phyloP scores from a whole-genome alignment of 2,797 vertebrate genomes.

The Sphenodon punctatus region DNA sequence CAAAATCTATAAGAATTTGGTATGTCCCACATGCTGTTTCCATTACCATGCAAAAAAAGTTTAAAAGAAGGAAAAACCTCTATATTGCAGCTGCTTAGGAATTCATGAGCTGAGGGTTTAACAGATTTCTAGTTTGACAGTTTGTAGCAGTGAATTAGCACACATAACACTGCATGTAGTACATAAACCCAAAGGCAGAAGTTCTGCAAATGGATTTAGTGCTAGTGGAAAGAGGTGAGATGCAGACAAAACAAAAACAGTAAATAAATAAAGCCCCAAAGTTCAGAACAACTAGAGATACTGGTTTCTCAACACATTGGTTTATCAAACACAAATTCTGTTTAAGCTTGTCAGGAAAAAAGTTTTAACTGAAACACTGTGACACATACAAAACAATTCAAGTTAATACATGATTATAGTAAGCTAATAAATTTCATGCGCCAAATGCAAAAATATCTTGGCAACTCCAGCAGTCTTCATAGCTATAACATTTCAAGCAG shows the following conservation, averaged over 20 bases:
- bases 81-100: background rate
- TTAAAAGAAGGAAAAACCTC: background rate
- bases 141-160: background rate
- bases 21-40: background rate
- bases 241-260: background rate
- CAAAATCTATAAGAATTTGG: background rate
- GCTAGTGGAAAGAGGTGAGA: background rate
- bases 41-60: background rate
- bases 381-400: conserved; percentile 1
- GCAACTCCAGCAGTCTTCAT: conserved; percentile 5
- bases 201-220: background rate
- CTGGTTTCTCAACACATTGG: background rate
- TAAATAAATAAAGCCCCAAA: background rate
- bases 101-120: accelerated
- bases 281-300: background rate
- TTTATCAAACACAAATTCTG: background rate
- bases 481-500: conserved; percentile 27
- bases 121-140: background rate
- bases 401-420: background rate
- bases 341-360: background rate
- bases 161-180: background rate
- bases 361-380: background rate
- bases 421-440: conserved; percentile 17
- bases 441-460: conserved; percentile 28
- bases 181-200: background rate